A percentile compares a stretch with the other conserved stretches of the same genome.
phyloP scores from a whole-genome alignment of 2,113 vertebrate species.

The Casuarius casuarius region DNA sequence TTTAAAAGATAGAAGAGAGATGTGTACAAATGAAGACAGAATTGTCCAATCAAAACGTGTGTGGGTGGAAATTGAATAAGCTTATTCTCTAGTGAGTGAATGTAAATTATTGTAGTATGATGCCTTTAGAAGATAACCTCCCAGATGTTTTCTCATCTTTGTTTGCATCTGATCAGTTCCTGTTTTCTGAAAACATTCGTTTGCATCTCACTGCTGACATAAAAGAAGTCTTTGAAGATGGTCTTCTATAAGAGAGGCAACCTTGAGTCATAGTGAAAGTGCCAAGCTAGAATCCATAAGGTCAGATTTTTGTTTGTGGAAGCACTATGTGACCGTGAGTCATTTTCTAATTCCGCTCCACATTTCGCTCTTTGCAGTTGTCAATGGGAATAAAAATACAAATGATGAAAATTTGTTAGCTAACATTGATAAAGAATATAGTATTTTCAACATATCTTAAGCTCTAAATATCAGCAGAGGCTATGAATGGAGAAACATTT shows the following conservation, averaged over 20 bases:
- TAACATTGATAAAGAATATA: neutral
- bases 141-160: slow-evolving; percentile 5
- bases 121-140: neutral
- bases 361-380: neutral
- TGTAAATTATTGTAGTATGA: neutral
- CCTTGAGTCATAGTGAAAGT: neutral
- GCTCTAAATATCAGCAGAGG: neutral
- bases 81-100: neutral
- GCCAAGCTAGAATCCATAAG: neutral
- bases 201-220: slow-evolving; percentile 17
- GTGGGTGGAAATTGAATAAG: neutral
- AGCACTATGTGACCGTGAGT: neutral
- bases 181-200: slow-evolving; percentile 24
- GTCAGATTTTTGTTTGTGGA: neutral
- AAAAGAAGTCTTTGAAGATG: slow-evolving; percentile 24
- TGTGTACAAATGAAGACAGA: neutral
- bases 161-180: slow-evolving; percentile 47
- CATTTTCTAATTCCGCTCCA: neutral
- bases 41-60: neutral
- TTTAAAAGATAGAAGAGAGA: neutral
- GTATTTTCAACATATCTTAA: neutral
- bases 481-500: neutral
- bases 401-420: neutral
- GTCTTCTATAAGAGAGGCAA: neutral
- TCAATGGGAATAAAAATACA: neutral